Evolutionary conservation across 2,888 invertebrate species (phyloP), one percentile per base, ranked within the genome.

Genomic region (Chromoteleia sp.): DNA sequence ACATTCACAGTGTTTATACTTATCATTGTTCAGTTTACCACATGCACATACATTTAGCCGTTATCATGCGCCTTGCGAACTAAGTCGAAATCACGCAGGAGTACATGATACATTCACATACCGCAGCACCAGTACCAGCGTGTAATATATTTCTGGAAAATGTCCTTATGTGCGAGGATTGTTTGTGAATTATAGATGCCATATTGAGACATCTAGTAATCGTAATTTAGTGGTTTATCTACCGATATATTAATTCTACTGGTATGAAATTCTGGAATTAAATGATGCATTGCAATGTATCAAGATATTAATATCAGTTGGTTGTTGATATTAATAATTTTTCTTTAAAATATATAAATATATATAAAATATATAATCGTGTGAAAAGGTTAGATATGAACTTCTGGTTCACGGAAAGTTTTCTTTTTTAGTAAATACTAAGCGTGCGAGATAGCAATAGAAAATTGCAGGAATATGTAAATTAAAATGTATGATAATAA

Each of bases 181-280:
- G 73, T 79, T 73, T 67, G 79, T 73, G 45, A 79, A 73, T 78
- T 71, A 78, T 79, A 54, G 65, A 79, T 73, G 67, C 71, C 67
- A 79, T 73, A 79, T 79, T 73, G 78, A 79, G 73, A 73, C 79
- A 68, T 73, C 48, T 19, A 45, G 56, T 79, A 79, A 79, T 79
- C 79, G 54, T 68, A 79, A 79, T 73, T 67, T 68, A 79, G 14
- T 50, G 68, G 67, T 68, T 79, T 79, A 79, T 79, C 68, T 74
- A 59, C 73, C 29, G 45, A 67, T 67, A 54, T 73, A 79, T 73
- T 79, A 79, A 79, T 78, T 65, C 54, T 19, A 21, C 12, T 10
- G 10, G 0, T 14, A 3, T 3, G 21, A 36, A 56, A 43, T 75
- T 10, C 21, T 0, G 14, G 0, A 61, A 15, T 25, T 17, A 15